phyloP scores from a whole-genome alignment of 1,140 invertebrate species.

The Glossosoma conforme region DNA sequence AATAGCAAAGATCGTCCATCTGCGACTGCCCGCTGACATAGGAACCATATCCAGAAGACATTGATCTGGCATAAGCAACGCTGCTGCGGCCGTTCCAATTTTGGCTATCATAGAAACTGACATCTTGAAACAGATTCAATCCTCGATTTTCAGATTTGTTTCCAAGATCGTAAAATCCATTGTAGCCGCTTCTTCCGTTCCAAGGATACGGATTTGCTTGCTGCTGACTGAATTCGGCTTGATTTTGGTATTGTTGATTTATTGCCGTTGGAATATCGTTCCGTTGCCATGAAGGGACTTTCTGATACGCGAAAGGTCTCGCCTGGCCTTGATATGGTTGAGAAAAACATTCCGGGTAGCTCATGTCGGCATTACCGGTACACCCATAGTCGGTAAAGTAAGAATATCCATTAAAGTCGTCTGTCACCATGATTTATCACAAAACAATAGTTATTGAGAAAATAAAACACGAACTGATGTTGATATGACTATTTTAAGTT shows the following conservation, averaged over 20 bases:
- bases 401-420: background rate
- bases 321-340: no score
- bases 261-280: no score
- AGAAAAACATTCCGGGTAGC: background rate
- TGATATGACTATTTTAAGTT: no score
- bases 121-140: constrained; percentile 10
- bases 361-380: background rate
- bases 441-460: no score
- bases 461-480: no score
- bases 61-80: background rate
- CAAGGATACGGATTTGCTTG: no score
- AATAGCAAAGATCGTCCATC: constrained; percentile 4
- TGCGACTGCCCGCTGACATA: constrained; percentile 1
- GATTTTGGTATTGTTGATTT: no score
- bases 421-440: constrained; percentile 13
- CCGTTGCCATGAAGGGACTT: no score
- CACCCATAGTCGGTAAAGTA: background rate
- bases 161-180: background rate
- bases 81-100: background rate
- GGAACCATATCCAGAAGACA: background rate
- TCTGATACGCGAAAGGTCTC: no score
- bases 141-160: constrained; percentile 8
- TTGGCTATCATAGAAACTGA: background rate
- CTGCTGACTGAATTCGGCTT: no score
- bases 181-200: background rate